Evolutionary conservation across 2,888 invertebrate species (phyloP).

Genomic region (Siphonodentalium dalli): DNA sequence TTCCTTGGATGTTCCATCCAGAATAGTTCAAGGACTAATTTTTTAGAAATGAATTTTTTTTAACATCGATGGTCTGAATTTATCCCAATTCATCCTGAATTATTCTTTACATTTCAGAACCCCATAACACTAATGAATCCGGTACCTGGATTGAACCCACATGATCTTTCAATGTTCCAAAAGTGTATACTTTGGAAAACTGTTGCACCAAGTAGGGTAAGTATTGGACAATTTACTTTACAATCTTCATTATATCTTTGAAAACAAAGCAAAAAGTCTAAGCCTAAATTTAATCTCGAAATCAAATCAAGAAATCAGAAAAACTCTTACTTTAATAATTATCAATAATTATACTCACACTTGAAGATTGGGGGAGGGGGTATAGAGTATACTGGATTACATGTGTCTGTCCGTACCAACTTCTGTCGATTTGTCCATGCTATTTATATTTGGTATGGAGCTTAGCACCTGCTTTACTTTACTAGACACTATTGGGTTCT

Average conservation of each 20-base stretch:
- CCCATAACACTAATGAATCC: conserved; percentile 52
- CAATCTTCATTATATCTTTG: neutral
- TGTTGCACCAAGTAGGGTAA: conserved; percentile 52
- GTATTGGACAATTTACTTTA: neutral
- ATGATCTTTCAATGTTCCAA: conserved; percentile 57
- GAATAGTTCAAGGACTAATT: neutral
- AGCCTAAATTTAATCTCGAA: no score
- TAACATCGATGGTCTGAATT: neutral
- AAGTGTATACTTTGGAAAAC: conserved; percentile 62
- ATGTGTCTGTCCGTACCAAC: no score
- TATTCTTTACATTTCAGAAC: conserved; percentile 37
- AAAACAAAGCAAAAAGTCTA: no score
- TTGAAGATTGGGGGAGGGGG: no score
- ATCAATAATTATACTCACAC: no score
- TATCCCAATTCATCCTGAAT: neutral
- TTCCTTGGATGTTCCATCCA: neutral
- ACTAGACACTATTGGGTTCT: no score
- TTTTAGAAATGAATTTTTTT: neutral
- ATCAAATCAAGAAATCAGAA: no score
- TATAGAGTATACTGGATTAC: no score
- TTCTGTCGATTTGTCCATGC: no score
- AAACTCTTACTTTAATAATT: no score
- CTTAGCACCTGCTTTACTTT: no score
- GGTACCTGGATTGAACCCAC: conserved; percentile 50
- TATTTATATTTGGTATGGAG: no score